Conservation (phyloP, 2,888 invertebrate species). For the Lochmaea crataegi region DNA sequence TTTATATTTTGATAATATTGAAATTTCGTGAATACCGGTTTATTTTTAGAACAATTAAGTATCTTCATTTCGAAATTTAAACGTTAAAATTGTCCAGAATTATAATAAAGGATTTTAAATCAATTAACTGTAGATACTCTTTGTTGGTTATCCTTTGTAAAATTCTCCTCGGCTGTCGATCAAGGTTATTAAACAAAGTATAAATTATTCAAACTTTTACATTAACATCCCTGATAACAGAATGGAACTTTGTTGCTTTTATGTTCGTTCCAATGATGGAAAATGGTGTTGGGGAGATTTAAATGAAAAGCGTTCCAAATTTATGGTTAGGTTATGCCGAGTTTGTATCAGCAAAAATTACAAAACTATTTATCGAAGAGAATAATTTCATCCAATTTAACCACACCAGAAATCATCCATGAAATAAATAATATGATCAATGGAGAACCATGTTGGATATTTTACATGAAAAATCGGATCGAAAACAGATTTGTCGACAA, state of each 20-base stretch:
- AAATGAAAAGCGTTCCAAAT: neutral
- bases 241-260: slow-evolving; percentile 1
- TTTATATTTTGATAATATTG: neutral
- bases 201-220: slow-evolving; percentile 4
- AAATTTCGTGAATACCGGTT: neutral
- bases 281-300: neutral
- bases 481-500: too few relatives aligned
- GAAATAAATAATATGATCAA: too few relatives aligned
- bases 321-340: neutral
- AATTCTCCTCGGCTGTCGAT: neutral
- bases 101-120: neutral
- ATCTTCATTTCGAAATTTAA: neutral
- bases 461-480: too few relatives aligned
- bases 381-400: too few relatives aligned
- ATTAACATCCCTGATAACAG: neutral
- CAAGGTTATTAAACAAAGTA: neutral
- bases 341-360: too few relatives aligned
- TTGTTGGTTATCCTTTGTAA: slow-evolving; percentile 1
- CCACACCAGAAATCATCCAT: too few relatives aligned
- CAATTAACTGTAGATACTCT: neutral
- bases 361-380: too few relatives aligned
- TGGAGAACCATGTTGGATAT: too few relatives aligned
- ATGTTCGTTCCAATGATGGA: neutral
- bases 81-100: neutral
- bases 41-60: neutral